Evolutionary conservation across 2,797 vertebrate species (phyloP).

Genomic region (Clarias laeviceps): DNA sequence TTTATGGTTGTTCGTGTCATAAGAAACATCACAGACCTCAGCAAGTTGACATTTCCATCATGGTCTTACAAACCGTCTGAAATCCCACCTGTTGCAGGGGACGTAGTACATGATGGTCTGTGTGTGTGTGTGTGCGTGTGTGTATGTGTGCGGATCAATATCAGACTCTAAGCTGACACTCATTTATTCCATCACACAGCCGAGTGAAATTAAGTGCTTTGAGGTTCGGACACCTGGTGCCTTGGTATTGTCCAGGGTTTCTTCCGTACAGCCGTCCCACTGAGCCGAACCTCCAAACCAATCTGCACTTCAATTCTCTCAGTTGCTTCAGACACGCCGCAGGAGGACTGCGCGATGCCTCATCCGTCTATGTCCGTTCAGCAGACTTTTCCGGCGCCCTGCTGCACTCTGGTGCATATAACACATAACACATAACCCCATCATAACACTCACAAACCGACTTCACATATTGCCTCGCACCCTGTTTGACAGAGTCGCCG

Average conservation of each 20-base stretch:
- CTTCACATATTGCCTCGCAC: slow-evolving; percentile 25
- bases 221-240: slow-evolving; percentile 14
- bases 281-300: slow-evolving; percentile 33
- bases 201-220: slow-evolving; percentile 34
- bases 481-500: not conserved
- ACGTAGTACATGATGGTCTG: not conserved
- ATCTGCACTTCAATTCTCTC: slow-evolving; percentile 52
- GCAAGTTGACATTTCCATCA: not conserved
- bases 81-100: not conserved
- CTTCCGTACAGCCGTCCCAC: not conserved
- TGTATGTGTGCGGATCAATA: slow-evolving; percentile 13
- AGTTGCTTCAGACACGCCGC: slow-evolving; percentile 32
- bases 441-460: slow-evolving; percentile 12
- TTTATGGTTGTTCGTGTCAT: not conserved
- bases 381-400: slow-evolving; percentile 7
- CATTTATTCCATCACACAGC: slow-evolving; percentile 25
- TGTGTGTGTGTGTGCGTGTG: not conserved
- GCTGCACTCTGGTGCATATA: not conserved
- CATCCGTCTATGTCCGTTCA: slow-evolving; percentile 27
- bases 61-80: not conserved
- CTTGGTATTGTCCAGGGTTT: slow-evolving; percentile 16
- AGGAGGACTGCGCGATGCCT: slow-evolving; percentile 24
- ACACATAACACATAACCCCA: slow-evolving; percentile 29
- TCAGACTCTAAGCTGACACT: slow-evolving; percentile 22
- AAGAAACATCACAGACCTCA: not conserved